Percentiles rank a stretch among this genome's conserved stretches.
Evolutionary conservation across 1,140 invertebrate genomes (phyloP).

Genomic region (Holotrichia oblita): DNA sequence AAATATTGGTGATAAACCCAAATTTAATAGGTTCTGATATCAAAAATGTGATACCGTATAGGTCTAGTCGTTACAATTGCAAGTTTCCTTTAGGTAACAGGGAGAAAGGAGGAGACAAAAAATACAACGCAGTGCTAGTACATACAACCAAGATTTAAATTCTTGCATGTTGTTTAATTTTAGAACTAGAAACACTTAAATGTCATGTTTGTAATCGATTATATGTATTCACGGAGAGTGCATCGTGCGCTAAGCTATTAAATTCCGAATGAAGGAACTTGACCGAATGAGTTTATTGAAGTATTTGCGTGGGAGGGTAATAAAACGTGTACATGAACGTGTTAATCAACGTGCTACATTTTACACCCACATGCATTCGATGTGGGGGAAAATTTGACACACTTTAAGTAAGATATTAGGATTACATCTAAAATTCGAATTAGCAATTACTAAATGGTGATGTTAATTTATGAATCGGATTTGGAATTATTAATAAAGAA

Average conservation of each 20-base stretch:
- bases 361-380: not conserved
- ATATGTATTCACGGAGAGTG: not conserved
- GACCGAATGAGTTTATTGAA: slow-evolving; percentile 1
- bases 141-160: not conserved
- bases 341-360: not conserved
- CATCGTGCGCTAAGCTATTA: not conserved
- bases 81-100: too few relatives aligned
- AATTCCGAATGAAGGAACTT: not conserved
- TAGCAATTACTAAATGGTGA: not conserved
- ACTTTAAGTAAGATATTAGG: not conserved
- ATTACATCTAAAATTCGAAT: not conserved
- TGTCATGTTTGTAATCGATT: not conserved
- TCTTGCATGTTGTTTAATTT: not conserved
- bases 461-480: not conserved
- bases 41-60: too few relatives aligned
- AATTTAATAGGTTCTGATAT: too few relatives aligned
- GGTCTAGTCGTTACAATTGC: too few relatives aligned
- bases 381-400: slow-evolving; percentile 4
- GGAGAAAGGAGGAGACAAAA: too few relatives aligned
- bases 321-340: not conserved
- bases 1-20: too few relatives aligned
- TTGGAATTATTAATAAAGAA: not conserved
- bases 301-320: not conserved
- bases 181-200: not conserved
- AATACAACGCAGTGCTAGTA: too few relatives aligned